Conservation (phyloP, 2,113 vertebrate species). For the Poeciliopsis occidentalis region DNA sequence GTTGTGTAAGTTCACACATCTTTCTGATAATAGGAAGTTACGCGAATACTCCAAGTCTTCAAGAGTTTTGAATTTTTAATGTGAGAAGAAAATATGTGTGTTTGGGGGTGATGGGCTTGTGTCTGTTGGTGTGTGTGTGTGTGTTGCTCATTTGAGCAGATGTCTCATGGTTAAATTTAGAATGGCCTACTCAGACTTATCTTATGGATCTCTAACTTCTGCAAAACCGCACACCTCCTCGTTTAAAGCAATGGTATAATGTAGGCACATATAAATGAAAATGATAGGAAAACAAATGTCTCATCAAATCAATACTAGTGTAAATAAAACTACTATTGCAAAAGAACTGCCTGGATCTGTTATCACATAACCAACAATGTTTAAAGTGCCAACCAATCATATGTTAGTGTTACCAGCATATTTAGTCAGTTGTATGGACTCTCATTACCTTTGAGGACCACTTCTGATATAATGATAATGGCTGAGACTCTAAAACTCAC, state of each 20-base stretch:
- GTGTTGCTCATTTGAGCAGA: conserved; percentile 25
- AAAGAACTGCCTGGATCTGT: background rate
- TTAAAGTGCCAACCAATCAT: background rate
- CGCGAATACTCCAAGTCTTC: background rate
- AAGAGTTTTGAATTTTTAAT: background rate
- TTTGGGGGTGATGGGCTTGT: background rate
- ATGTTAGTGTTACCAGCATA: background rate
- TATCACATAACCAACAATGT: background rate
- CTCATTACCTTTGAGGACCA: background rate
- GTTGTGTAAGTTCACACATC: background rate
- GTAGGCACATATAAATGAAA: background rate
- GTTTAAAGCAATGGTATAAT: background rate
- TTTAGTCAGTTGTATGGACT: background rate
- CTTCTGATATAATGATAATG: background rate
- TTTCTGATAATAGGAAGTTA: background rate
- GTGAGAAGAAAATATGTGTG: background rate
- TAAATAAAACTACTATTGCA: background rate
- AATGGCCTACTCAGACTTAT: conserved; percentile 16
- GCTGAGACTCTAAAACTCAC: background rate
- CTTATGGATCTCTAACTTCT: conserved; percentile 12
- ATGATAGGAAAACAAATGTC: background rate
- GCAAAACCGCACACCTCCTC: background rate
- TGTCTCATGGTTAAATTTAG: conserved; percentile 51
- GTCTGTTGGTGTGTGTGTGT: conserved; percentile 4
- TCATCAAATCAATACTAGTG: background rate